These are phyloP conservation scores for Argentina silus DNA, from an alignment of 2,797 vertebrate genomes.

Conservation along the genomic window DNA sequence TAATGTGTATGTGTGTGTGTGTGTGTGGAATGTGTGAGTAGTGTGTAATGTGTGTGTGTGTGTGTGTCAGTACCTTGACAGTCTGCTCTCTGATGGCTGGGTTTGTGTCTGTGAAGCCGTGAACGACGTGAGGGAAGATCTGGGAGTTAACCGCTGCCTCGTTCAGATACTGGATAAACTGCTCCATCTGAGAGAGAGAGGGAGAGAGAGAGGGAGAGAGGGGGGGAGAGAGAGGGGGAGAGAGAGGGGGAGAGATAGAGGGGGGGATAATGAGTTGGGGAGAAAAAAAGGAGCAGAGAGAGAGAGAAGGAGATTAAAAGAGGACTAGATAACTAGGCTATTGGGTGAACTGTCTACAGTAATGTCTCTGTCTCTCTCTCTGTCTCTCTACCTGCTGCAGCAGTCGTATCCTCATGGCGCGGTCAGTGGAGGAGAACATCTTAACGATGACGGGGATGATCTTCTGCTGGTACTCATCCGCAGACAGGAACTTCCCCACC, in stretches of 20 bases:
- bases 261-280: too few species aligned
- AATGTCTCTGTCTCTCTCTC: too few species aligned
- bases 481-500: conserved; percentile 89
- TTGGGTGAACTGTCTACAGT: too few species aligned
- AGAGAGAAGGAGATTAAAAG: not conserved
- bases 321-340: too few species aligned
- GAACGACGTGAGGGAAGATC: conserved; percentile 93
- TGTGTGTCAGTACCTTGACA: conserved; percentile 82
- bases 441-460: conserved; percentile 93
- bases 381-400: conserved; percentile 86
- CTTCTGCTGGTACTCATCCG: conserved; percentile 92
- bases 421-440: conserved; percentile 95
- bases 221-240: not conserved
- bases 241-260: not conserved
- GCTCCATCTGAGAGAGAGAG: conserved; percentile 91
- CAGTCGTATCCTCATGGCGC: conserved; percentile 93
- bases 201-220: too few species aligned
- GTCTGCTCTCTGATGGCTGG: conserved; percentile 95
- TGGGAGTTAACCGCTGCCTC: conserved; percentile 92
- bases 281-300: not conserved
- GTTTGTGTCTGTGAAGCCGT: conserved; percentile 94
- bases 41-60: too few species aligned
- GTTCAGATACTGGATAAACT: conserved; percentile 93
- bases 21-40: not conserved
- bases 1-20: not conserved